Evolutionary conservation across 2,797 vertebrate species (phyloP).

Genomic region (Spea hammondii): DNA sequence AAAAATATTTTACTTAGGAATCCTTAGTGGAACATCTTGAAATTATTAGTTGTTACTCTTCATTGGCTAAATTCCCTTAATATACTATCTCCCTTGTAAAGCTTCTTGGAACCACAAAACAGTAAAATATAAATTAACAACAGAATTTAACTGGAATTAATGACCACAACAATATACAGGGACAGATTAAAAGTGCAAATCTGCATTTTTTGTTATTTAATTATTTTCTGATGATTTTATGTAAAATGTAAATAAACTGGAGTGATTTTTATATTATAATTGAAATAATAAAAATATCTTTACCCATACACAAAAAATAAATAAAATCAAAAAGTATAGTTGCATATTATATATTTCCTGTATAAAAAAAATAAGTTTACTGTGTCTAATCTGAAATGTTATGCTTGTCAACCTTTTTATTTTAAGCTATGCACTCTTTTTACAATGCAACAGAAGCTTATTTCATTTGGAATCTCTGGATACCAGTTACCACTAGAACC

Average conservation of each 20-base stretch:
- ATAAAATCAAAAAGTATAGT: no score
- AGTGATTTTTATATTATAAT: no score
- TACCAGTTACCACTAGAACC: not conserved
- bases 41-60: constrained; percentile 1
- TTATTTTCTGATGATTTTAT: no score
- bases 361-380: no score
- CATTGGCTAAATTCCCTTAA: not conserved
- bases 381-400: no score
- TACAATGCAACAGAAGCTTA: not conserved
- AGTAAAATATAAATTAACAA: not conserved
- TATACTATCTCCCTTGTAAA: not conserved
- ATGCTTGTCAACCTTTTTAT: no score
- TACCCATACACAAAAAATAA: no score
- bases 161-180: not conserved
- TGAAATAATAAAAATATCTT: no score
- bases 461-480: constrained; percentile 7
- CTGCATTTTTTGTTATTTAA: no score
- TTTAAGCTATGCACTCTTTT: not conserved
- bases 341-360: no score
- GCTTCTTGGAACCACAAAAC: not conserved
- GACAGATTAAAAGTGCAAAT: no score
- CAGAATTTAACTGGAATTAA: not conserved
- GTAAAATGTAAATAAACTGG: no score
- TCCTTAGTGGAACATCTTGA: not conserved
- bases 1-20: not conserved